Conservation (phyloP, 2,888 invertebrate genomes). For the Neoascia interrupta region DNA sequence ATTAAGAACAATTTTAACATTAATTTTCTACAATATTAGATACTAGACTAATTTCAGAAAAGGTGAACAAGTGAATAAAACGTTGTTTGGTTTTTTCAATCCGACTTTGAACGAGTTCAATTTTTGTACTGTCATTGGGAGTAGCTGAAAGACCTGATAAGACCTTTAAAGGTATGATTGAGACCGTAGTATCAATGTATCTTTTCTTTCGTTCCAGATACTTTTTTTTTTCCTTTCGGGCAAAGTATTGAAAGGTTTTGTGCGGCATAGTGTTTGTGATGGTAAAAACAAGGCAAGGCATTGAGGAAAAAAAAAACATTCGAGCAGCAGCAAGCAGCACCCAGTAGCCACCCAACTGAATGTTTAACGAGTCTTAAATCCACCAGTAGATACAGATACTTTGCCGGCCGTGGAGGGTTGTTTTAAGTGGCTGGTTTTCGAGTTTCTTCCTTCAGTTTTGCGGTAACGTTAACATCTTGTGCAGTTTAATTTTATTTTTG, state of each 20-base stretch:
- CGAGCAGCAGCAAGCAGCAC: background rate
- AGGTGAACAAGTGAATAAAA: no score
- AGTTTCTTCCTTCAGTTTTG: conserved; percentile 2
- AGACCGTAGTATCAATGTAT: conserved; percentile 26
- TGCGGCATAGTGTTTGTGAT: background rate
- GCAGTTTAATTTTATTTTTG: background rate
- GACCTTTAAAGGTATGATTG: no score
- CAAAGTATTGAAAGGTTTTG: no score
- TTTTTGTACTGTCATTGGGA: no score
- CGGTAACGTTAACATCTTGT: background rate
- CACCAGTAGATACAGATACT: conserved; percentile 66
- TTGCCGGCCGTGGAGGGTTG: conserved; percentile 46
- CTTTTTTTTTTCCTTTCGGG: conserved; percentile 6
- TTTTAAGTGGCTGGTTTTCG: conserved; percentile 1
- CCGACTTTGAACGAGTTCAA: no score
- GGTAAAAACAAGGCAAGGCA: background rate
- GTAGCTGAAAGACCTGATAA: no score
- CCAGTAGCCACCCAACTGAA: conserved; percentile 6
- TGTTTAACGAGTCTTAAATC: conserved; percentile 26
- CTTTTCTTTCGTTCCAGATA: conserved; percentile 32
- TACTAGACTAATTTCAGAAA: background rate
- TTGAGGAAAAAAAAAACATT: conserved; percentile 18
- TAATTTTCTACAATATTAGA: no score
- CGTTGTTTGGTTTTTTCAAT: no score
- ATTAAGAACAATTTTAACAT: no score